These are phyloP conservation scores for Eumacrocentrus americanus DNA, from an alignment of 2,888 invertebrate species.

Conservation along the genomic window DNA sequence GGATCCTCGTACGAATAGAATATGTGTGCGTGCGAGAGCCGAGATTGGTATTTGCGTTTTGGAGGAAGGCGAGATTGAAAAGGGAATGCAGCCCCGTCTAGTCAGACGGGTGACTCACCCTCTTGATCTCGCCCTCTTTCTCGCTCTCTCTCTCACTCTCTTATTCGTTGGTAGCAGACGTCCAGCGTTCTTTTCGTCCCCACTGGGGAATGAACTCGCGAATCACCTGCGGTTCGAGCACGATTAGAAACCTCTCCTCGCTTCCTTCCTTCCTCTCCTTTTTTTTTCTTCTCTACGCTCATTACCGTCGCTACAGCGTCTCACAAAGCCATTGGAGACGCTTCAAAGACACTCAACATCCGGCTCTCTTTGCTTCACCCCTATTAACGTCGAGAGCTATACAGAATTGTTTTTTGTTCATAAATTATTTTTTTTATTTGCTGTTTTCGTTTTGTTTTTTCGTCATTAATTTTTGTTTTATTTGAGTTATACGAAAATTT, in stretches of 20 bases:
- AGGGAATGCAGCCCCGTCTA: conserved; percentile 27
- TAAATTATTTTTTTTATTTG: too few species aligned
- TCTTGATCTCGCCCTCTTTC: conserved; percentile 20
- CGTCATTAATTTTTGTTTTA: neutral
- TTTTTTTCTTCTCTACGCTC: neutral
- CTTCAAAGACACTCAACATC: neutral
- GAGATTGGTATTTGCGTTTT: conserved; percentile 35
- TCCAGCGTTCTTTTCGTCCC: conserved; percentile 13
- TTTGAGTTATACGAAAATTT: neutral
- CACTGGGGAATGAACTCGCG: conserved; percentile 30
- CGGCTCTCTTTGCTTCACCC: too few species aligned
- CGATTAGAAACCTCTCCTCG: conserved; percentile 30
- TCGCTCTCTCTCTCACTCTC: neutral
- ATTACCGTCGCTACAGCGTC: neutral
- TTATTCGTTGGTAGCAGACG: neutral
- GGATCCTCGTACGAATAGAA: neutral
- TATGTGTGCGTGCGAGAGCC: conserved; percentile 8
- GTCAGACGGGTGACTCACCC: conserved; percentile 23
- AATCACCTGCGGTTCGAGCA: conserved; percentile 32
- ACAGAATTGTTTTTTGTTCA: too few species aligned
- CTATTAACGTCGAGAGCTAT: too few species aligned
- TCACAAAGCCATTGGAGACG: neutral
- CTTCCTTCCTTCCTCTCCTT: neutral
- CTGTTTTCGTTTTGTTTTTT: neutral
- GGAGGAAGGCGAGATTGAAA: conserved; percentile 25